Percentiles rank a stretch among this genome's conserved stretches.
These are phyloP conservation scores for Lepidurus couesii DNA, from an alignment of 1,140 invertebrate genomes.

Conservation along the genomic window DNA sequence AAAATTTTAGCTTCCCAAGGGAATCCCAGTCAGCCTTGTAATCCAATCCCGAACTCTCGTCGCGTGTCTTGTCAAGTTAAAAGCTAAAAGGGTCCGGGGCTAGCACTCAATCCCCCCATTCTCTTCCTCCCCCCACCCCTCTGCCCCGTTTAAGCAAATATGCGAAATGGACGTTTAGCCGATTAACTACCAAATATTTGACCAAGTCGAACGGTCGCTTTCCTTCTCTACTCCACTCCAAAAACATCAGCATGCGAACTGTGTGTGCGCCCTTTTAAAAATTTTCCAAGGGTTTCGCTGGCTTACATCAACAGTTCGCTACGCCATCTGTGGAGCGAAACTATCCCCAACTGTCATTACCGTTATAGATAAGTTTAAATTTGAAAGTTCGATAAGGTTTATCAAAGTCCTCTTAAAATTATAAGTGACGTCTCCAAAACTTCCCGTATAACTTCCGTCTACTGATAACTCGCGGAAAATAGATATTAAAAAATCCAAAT, in stretches of 20 bases:
- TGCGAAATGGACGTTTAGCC: slow-evolving; percentile 9
- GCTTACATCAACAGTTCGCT: too few species aligned
- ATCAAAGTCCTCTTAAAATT: too few species aligned
- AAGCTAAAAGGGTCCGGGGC: not conserved
- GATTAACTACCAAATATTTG: not conserved
- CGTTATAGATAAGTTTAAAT: too few species aligned
- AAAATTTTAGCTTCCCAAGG: not conserved
- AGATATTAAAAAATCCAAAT: too few species aligned
- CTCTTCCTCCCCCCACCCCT: not conserved
- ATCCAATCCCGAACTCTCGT: slow-evolving; percentile 1
- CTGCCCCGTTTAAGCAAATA: not conserved
- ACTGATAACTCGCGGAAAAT: too few species aligned
- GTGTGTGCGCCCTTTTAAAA: not conserved
- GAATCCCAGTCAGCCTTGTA: not conserved
- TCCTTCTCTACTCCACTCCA: not conserved
- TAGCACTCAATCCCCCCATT: not conserved
- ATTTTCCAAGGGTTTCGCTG: too few species aligned
- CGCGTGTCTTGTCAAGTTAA: slow-evolving; percentile 14
- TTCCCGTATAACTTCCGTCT: too few species aligned
- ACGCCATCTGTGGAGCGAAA: too few species aligned
- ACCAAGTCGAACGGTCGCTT: not conserved
- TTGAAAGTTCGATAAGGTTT: too few species aligned
- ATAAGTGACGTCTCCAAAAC: too few species aligned
- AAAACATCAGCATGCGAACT: not conserved
- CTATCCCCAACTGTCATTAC: too few species aligned